Percentiles rank a stretch among this genome's conserved stretches.
Evolutionary conservation across 2,113 vertebrate genomes (phyloP).

Genomic region (Cnemophilus loriae): DNA sequence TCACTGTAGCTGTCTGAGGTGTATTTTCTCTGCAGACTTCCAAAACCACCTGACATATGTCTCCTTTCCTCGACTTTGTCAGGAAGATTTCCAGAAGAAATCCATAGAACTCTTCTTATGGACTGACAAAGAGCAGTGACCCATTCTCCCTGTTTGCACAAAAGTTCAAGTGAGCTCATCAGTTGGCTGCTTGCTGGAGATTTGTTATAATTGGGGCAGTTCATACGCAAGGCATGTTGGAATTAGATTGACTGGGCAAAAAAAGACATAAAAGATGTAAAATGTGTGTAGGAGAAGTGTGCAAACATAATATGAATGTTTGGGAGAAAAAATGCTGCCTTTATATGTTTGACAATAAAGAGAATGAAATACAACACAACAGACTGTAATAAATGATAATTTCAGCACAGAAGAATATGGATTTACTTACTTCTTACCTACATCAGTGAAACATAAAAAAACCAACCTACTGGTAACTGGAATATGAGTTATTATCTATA

Average conservation of each 20-base stretch:
- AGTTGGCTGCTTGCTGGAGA: neutral
- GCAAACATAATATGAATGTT: neutral
- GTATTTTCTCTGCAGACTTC: neutral
- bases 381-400: neutral
- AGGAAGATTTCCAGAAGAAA: neutral
- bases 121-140: neutral
- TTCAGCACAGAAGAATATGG: neutral
- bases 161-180: neutral
- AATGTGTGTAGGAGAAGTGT: neutral
- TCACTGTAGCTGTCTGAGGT: neutral
- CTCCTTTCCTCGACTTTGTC: neutral
- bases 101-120: neutral
- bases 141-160: neutral
- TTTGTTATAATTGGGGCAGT: neutral
- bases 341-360: neutral
- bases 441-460: constrained; percentile 1
- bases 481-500: constrained; percentile 13
- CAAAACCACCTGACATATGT: neutral
- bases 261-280: neutral
- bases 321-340: neutral
- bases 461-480: neutral
- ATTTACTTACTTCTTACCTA: constrained; percentile 15
- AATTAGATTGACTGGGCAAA: neutral
- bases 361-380: neutral
- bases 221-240: neutral